Conservation (phyloP, 2,888 invertebrate genomes). For the Latrodectus elegans region DNA sequence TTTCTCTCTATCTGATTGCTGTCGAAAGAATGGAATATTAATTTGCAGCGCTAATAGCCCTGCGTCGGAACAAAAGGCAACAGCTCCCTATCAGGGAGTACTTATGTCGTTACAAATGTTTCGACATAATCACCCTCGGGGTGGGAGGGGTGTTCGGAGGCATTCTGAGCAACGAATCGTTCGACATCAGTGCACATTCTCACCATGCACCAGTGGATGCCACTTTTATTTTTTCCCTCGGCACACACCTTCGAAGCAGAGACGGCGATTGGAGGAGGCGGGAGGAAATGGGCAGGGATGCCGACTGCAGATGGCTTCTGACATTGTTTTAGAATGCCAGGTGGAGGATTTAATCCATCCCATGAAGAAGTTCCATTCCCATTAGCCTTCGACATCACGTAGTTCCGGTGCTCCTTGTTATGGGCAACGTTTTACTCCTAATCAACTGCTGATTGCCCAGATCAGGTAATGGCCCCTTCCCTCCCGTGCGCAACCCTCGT, state of each 20-base stretch:
- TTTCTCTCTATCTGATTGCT: not conserved
- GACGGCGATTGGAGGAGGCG: conserved; percentile 52
- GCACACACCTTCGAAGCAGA: conserved; percentile 33
- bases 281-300: conserved; percentile 38
- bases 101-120: conserved; percentile 51
- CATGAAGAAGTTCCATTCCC: not conserved
- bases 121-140: conserved; percentile 33
- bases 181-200: conserved; percentile 31
- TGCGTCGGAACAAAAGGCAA: conserved; percentile 17
- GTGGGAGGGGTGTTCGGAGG: not conserved
- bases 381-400: conserved; percentile 49
- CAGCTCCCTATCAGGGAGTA: conserved; percentile 18
- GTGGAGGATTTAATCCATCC: conserved; percentile 3
- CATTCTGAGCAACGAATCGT: conserved; percentile 7
- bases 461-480: not conserved
- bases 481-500: conserved; percentile 1
- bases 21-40: conserved; percentile 26
- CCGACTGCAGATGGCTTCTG: conserved; percentile 29
- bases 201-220: conserved; percentile 50
- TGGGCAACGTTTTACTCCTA: not conserved
- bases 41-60: conserved; percentile 33
- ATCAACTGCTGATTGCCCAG: conserved; percentile 20
- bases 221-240: conserved; percentile 10
- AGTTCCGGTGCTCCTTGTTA: conserved; percentile 34
- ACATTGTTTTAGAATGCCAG: conserved; percentile 44